These are phyloP conservation scores for Ptilodon capucinus DNA, from an alignment of 2,888 invertebrate genomes.

Conservation along the genomic window DNA sequence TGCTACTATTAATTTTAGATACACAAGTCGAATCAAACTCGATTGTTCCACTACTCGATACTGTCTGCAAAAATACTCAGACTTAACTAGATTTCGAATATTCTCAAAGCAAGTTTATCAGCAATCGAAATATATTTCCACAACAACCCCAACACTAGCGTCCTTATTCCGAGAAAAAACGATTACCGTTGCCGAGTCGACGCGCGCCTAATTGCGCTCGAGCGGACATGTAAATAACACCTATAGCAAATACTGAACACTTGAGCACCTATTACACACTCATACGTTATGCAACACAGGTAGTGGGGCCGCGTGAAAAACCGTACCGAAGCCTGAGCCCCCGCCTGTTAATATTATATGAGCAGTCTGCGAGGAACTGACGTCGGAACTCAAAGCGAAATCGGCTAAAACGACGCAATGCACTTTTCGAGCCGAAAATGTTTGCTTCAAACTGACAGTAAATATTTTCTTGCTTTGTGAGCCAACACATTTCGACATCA, in stretches of 20 bases:
- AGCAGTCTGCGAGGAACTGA: slow-evolving; percentile 59
- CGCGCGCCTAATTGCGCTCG: slow-evolving; percentile 55
- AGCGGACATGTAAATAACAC: slow-evolving; percentile 65
- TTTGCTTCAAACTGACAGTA: slow-evolving; percentile 61
- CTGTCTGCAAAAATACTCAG: no score
- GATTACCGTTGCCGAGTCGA: slow-evolving; percentile 12
- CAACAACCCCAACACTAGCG: background rate
- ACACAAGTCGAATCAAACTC: no score
- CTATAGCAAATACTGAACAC: slow-evolving; percentile 60
- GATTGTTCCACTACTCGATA: no score
- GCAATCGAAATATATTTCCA: background rate
- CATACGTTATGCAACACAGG: slow-evolving; percentile 74
- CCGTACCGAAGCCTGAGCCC: slow-evolving; percentile 57
- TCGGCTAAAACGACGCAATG: slow-evolving; percentile 64
- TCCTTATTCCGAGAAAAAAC: slow-evolving; percentile 12
- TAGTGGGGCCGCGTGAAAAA: slow-evolving; percentile 72
- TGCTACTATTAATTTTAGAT: no score
- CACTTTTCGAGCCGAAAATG: slow-evolving; percentile 61
- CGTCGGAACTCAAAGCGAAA: slow-evolving; percentile 46
- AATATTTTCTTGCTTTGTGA: slow-evolving; percentile 52
- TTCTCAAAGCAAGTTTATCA: no score
- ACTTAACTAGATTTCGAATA: no score
- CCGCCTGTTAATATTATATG: slow-evolving; percentile 72
- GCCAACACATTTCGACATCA: slow-evolving; percentile 22
- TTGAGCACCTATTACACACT: slow-evolving; percentile 74